Base-by-base conservation (phyloP, 2,113 vertebrate species). In the Platycercus adscitus region DNA sequence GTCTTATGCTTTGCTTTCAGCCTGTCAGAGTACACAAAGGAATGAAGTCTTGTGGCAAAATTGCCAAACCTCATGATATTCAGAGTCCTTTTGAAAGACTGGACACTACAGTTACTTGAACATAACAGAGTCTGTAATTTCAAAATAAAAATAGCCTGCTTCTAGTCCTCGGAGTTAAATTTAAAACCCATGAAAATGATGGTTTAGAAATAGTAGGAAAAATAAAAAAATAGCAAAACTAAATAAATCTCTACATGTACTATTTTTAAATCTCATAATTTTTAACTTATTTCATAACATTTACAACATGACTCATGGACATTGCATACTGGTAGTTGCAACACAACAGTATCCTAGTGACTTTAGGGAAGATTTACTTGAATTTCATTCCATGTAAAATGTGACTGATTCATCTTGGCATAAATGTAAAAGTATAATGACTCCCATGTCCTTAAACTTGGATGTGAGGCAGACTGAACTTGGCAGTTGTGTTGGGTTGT, bases 111-210 rank as follows among this genome's bases (percentile, higher is more conserved):
- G 55, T 78, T 90, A 69, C 43, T 75, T 81, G 50, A 83, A 28
- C 71, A 21, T n/a, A 95, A 78, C 2, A 31, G 17, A 93, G 61
- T 29, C 43, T 95, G 8, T 88, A 89, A 95, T 95, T 96, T 88
- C 17, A 88, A 73, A 92, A 71, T 71, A 90, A 93, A 93, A 95
- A 90, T 71, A 94, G 29, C 7, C 21, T 71, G 11, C 23, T 61
- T 84, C 79, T 81, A 75, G 39, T 66, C 33, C 14, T 86, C 33
- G 88, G 72, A 92, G 35, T 44, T 69, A 84, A 88, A 82, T 87
- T 85, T 92, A 72, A 87, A 79, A 88, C 50, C 29, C 15, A 55
- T 55, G 29, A 88, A 94, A 86, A 72, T 66, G 3, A 91, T 64
- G 26, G 33, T 64, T 88, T 91, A 80, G 17, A 26, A 76, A 16